A percentile compares a stretch with the other conserved stretches of the same genome.
Conservation (phyloP, 2,113 vertebrate genomes). For the Anseranas semipalmata region DNA sequence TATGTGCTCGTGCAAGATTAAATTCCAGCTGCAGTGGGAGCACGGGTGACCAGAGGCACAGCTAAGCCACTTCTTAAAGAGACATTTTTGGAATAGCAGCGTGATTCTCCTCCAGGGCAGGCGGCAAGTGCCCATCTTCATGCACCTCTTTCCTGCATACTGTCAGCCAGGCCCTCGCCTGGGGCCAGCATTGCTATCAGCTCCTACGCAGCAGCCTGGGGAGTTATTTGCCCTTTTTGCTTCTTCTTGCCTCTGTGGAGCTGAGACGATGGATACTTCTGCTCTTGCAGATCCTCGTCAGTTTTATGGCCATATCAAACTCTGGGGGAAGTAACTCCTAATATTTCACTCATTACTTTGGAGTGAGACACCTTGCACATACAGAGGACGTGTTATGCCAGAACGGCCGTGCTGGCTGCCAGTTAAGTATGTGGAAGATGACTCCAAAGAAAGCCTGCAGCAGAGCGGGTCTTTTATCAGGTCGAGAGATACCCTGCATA, state of each 20-base stretch:
- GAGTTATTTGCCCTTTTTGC: not conserved
- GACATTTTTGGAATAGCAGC: constrained; percentile 6
- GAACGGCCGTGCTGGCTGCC: not conserved
- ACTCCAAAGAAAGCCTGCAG: not conserved
- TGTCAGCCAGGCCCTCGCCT: not conserved
- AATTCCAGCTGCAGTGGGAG: constrained; percentile 44
- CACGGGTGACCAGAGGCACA: constrained; percentile 8
- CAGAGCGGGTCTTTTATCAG: not conserved
- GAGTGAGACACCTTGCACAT: not conserved
- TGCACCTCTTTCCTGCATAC: not conserved
- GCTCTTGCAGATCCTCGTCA: not conserved
- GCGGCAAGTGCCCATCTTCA: not conserved
- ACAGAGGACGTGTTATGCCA: fast-evolving
- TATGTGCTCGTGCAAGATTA: constrained; percentile 25
- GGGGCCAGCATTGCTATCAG: fast-evolving
- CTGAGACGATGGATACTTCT: not conserved
- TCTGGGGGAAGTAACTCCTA: not conserved
- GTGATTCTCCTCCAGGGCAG: not conserved
- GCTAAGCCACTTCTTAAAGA: constrained; percentile 14
- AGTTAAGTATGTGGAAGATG: fast-evolving
- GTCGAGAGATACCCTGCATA: not conserved
- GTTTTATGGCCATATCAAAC: not conserved
- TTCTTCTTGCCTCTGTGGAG: not conserved
- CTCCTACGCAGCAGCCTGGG: not conserved
- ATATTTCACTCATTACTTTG: not conserved